phyloP scores from a whole-genome alignment of 1,140 invertebrate genomes.

The Galendromus occidentalis region DNA sequence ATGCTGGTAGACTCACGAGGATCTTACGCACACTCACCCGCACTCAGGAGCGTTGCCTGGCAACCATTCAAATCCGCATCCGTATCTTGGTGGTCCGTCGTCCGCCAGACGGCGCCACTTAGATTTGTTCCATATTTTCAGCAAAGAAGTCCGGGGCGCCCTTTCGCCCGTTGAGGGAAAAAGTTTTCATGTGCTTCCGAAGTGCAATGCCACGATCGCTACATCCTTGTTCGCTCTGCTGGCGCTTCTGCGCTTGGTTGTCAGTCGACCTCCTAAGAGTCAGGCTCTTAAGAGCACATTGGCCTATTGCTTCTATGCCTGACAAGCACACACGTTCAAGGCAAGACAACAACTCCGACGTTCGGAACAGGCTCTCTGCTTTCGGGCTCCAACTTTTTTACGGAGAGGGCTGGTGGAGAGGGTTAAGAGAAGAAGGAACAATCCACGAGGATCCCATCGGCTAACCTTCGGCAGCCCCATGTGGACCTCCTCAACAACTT shows the following conservation, averaged over 20 bases:
- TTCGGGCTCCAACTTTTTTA: not conserved
- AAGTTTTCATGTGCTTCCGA: not conserved
- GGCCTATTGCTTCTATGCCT: not conserved
- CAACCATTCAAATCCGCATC: slow-evolving; percentile 6
- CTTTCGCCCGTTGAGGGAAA: too few species aligned
- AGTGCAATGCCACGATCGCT: slow-evolving; percentile 8
- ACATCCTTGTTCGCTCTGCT: slow-evolving; percentile 11
- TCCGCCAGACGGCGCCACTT: slow-evolving; percentile 4
- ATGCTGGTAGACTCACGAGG: too few species aligned
- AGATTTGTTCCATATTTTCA: not conserved
- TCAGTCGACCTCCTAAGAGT: too few species aligned
- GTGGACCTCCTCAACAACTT: too few species aligned
- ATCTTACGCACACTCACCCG: not conserved
- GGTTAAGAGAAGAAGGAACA: not conserved
- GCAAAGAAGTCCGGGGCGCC: too few species aligned
- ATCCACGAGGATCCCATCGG: not conserved
- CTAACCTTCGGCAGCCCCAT: not conserved
- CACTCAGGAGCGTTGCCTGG: slow-evolving; percentile 11
- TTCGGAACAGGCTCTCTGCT: not conserved
- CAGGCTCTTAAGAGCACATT: too few species aligned
- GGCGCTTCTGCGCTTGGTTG: not conserved
- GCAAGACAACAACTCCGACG: not conserved
- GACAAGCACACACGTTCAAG: not conserved
- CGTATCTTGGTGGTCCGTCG: not conserved
- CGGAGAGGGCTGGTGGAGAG: not conserved